phyloP scores from a whole-genome alignment of 2,888 invertebrate species.

The Tenthredo notha region DNA sequence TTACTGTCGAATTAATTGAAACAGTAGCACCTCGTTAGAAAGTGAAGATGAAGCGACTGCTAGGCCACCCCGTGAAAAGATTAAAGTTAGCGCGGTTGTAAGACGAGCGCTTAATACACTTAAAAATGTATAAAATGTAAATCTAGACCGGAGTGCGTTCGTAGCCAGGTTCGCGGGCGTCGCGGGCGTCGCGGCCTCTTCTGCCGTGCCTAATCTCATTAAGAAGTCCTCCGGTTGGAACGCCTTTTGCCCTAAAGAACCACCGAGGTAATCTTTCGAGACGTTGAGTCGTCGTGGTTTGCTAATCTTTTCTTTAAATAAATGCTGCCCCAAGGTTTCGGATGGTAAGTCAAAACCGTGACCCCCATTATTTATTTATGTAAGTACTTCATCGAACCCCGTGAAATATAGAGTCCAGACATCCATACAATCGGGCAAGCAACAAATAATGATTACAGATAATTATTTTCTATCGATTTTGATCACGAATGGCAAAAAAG shows the following conservation, averaged over 20 bases:
- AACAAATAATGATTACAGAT: not conserved
- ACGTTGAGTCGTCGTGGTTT: slow-evolving; percentile 68
- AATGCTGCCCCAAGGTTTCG: slow-evolving; percentile 72
- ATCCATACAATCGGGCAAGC: not conserved
- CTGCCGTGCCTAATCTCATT: slow-evolving; percentile 76
- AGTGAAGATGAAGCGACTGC: not conserved
- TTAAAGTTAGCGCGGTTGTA: slow-evolving; percentile 59
- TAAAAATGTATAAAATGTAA: slow-evolving; percentile 78
- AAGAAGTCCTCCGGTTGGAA: slow-evolving; percentile 74
- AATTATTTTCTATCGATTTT: not conserved
- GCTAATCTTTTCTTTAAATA: slow-evolving; percentile 75
- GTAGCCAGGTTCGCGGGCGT: not conserved
- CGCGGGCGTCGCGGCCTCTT: slow-evolving; percentile 60
- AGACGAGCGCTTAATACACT: slow-evolving; percentile 65
- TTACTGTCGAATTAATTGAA: slow-evolving; percentile 36
- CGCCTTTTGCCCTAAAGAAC: slow-evolving; percentile 58
- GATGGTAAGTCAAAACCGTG: slow-evolving; percentile 62
- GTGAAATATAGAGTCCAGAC: not conserved
- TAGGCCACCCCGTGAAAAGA: slow-evolving; percentile 53
- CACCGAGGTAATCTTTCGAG: slow-evolving; percentile 73
- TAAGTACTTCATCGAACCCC: not conserved
- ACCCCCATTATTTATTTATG: slow-evolving; percentile 42
- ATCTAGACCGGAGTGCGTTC: slow-evolving; percentile 75
- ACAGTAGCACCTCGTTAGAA: slow-evolving; percentile 43
- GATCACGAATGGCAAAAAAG: not conserved